Evolutionary conservation across 2,797 vertebrate species (phyloP).

Genomic region (Avahi laniger): DNA sequence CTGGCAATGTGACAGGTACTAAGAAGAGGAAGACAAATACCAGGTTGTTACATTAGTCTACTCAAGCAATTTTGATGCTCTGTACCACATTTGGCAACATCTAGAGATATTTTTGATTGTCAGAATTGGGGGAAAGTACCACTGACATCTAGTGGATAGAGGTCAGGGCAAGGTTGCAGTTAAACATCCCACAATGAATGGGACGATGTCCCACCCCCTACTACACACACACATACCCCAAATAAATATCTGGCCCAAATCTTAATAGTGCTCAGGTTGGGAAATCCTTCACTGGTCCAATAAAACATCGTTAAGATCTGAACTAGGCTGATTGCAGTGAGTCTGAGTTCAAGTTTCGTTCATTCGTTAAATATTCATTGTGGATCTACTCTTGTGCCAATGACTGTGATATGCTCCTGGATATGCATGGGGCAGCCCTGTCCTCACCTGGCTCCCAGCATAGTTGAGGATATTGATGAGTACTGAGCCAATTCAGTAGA

Average conservation of each 20-base stretch:
- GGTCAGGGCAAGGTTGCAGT: not conserved
- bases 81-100: not conserved
- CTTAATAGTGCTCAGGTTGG: not conserved
- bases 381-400: not conserved
- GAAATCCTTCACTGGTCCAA: not conserved
- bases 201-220: accelerated
- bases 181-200: not conserved
- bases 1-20: not conserved
- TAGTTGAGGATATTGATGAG: accelerated
- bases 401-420: accelerated
- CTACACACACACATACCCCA: no score
- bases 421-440: not conserved
- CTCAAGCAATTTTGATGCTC: not conserved
- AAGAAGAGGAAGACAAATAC: not conserved
- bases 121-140: not conserved
- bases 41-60: not conserved
- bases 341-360: not conserved
- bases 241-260: not conserved
- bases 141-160: not conserved
- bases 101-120: not conserved
- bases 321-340: not conserved
- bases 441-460: accelerated
- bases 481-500: not conserved
- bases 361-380: not conserved
- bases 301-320: not conserved